These are phyloP conservation scores for Callosobruchus maculatus DNA, from an alignment of 2,888 invertebrate genomes.

Conservation along the genomic window DNA sequence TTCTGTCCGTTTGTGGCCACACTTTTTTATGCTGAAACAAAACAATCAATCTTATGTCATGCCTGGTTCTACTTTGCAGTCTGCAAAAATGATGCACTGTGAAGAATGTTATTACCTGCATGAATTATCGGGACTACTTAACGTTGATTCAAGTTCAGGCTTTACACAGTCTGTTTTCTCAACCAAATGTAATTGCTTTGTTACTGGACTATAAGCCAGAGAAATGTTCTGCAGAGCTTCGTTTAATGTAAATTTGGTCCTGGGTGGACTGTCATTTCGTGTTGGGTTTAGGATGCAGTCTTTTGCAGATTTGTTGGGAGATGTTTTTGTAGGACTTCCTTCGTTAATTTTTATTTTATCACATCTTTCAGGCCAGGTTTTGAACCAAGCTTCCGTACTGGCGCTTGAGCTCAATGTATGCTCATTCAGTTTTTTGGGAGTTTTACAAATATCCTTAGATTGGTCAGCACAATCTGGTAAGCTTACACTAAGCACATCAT, in stretches of 20 bases:
- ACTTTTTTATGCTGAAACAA: slow-evolving; percentile 25
- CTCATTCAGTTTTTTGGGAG: slow-evolving; percentile 22
- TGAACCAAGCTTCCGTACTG: slow-evolving; percentile 44
- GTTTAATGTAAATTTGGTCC: slow-evolving; percentile 57
- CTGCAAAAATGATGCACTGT: no score
- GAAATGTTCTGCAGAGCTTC: slow-evolving; percentile 72
- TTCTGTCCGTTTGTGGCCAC: slow-evolving; percentile 54
- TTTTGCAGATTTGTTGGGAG: slow-evolving; percentile 15
- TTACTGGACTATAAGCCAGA: slow-evolving; percentile 70
- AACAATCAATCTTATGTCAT: no score
- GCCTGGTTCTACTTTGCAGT: no score
- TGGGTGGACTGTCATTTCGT: slow-evolving; percentile 42
- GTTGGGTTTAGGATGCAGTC: slow-evolving; percentile 23
- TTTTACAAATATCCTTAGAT: slow-evolving; percentile 33
- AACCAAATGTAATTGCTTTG: slow-evolving; percentile 67
- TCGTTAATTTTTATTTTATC: slow-evolving; percentile 42
- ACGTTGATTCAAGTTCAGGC: slow-evolving; percentile 10
- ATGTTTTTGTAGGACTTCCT: slow-evolving; percentile 22
- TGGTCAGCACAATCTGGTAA: slow-evolving; percentile 45
- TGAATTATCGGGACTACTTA: not conserved
- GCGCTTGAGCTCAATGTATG: slow-evolving; percentile 8
- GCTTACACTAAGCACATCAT: slow-evolving; percentile 45
- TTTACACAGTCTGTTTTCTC: slow-evolving; percentile 40
- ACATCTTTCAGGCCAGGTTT: slow-evolving; percentile 53
- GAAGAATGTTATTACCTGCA: not conserved